phyloP scores from a whole-genome alignment of 2,797 vertebrate genomes.

The Muscicapa comitata region DNA sequence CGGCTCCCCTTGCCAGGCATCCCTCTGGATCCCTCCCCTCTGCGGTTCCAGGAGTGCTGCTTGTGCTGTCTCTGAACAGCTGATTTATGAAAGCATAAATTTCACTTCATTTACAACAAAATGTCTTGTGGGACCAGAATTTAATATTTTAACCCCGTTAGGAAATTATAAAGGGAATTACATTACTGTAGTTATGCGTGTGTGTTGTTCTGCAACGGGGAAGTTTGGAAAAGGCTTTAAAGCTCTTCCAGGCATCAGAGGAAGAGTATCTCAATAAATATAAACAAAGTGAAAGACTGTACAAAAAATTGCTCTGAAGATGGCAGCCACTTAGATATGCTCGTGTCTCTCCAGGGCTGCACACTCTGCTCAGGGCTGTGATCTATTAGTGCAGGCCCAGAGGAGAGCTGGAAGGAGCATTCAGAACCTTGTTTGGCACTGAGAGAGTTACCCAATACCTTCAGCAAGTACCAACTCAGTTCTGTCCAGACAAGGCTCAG shows the following conservation, averaged over 20 bases:
- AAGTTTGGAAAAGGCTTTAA: not conserved
- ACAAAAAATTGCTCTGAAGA: not conserved
- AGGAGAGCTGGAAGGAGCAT: accelerated
- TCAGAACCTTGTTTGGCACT: not conserved
- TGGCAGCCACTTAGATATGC: not conserved
- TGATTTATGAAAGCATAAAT: not conserved
- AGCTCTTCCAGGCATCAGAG: not conserved
- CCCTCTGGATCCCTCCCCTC: not conserved
- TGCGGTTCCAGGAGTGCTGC: accelerated
- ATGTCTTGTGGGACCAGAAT: not conserved
- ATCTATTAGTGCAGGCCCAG: not conserved
- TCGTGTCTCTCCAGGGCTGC: not conserved
- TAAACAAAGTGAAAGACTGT: not conserved
- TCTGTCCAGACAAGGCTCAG: not conserved
- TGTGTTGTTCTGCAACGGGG: not conserved
- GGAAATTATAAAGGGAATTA: not conserved
- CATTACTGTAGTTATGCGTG: not conserved
- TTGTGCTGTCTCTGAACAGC: not conserved
- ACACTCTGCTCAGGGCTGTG: not conserved
- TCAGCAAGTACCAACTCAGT: not conserved
- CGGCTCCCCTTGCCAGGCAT: accelerated
- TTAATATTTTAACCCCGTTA: not conserved
- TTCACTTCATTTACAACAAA: not conserved
- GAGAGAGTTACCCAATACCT: not conserved
- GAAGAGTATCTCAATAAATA: not conserved